Evolutionary conservation across 1,140 invertebrate genomes (phyloP), one percentile per base, ranked within the genome.

Genomic region (Notospermus geniculatus): DNA sequence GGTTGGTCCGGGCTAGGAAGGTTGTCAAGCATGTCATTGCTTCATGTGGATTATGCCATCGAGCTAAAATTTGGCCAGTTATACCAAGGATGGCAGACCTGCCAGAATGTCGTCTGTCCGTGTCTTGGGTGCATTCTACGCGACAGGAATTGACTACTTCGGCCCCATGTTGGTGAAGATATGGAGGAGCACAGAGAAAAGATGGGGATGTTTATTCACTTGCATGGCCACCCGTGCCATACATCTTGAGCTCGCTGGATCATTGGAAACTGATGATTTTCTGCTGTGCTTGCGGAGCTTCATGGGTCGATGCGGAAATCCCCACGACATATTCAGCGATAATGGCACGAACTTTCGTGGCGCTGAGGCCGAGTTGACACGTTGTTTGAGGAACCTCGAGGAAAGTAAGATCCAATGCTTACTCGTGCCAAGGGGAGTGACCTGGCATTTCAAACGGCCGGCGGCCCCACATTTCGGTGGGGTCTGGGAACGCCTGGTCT

Each of bases 261-360:
- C 17, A 13, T 52, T 60, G 27, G 58, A 64, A 4, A 64, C 58
- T 32, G 28, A 57, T 41, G 28, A 32, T 5, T 60, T 64, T 36
- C 17, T 64, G 1, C 43, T 46, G 30, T 28, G 45, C 23, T 56
- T 60, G 17, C 39, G 11, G 23, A 36, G 53, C 41, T 43, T 56
- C 11, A 22, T 50, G 22, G 45, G 23, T 52, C 22, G 63, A 2
- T n/a, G 59, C 15, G 63, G 63, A 30, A 17, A 22, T n/a, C 59
- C 63, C 1, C 15, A 2, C 11, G 39, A 52, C 28, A 45, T 65
- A n/a, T n/a, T 41, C 11, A 55, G 50, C 15, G 63, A 65, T 28
- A 62, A 61, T 61, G 55, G 60, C 13, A 65, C 63, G 22, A 62
- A 65, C 27, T 57, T 65, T 57, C 43, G 53, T 19, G 53, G 63